phyloP scores from a whole-genome alignment of 2,888 invertebrate species.

The Charanyca ferruginea region DNA sequence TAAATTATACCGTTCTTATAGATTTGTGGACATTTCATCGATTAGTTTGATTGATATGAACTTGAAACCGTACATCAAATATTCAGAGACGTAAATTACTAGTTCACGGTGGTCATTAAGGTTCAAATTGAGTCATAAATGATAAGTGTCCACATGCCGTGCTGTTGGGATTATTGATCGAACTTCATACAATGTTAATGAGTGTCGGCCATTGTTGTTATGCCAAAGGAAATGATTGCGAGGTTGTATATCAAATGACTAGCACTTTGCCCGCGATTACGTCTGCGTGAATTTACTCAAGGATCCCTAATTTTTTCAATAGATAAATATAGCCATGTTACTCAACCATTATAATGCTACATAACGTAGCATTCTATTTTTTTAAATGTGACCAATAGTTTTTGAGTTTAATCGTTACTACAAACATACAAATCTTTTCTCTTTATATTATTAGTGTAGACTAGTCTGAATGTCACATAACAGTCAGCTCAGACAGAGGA shows the following conservation, averaged over 20 bases:
- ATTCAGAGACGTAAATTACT: constrained; percentile 32
- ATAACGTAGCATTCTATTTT: too few relatives aligned
- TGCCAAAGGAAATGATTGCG: background rate
- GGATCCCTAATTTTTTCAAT: too few relatives aligned
- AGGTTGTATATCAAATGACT: background rate
- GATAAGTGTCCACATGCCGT: background rate
- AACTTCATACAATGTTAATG: constrained; percentile 42
- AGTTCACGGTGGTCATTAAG: constrained; percentile 21
- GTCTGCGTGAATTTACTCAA: too few relatives aligned
- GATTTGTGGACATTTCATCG: background rate
- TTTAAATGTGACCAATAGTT: too few relatives aligned
- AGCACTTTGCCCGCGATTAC: too few relatives aligned
- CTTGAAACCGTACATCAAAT: constrained; percentile 37
- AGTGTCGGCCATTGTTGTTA: constrained; percentile 31
- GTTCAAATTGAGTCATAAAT: constrained; percentile 33
- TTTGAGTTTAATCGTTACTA: too few relatives aligned
- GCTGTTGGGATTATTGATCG: constrained; percentile 27
- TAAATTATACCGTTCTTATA: background rate
- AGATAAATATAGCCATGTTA: too few relatives aligned
- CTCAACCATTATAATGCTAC: too few relatives aligned
- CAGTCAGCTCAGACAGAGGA: too few relatives aligned
- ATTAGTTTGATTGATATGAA: constrained; percentile 38
- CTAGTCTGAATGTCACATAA: too few relatives aligned
- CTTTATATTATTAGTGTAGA: too few relatives aligned
- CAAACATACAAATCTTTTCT: too few relatives aligned